phyloP scores from a whole-genome alignment of 2,113 vertebrate genomes.

The Halichoerus grypus region DNA sequence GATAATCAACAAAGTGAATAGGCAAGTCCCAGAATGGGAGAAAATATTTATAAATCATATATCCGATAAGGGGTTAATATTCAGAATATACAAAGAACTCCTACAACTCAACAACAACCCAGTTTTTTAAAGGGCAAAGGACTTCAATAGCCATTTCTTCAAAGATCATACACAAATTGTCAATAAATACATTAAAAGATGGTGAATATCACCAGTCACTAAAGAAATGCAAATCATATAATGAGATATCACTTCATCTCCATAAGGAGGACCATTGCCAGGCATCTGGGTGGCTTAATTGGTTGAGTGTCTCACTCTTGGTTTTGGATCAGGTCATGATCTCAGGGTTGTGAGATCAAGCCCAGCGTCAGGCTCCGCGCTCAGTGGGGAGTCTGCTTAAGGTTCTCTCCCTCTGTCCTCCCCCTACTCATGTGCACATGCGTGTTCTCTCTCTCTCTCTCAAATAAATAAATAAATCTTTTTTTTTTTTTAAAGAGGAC shows the following conservation, averaged over 20 bases:
- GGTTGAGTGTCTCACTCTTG: neutral
- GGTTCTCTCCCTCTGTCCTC: neutral
- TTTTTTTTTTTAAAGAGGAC: neutral
- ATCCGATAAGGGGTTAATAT: neutral
- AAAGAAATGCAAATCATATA: neutral
- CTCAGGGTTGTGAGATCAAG: neutral
- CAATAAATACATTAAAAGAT: neutral
- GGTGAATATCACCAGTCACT: neutral
- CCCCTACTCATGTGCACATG: neutral
- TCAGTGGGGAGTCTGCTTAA: neutral
- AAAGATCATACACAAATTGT: neutral
- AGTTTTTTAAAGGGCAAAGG: neutral
- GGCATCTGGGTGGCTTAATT: neutral
- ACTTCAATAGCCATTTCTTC: neutral
- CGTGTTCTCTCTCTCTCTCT: neutral
- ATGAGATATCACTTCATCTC: neutral
- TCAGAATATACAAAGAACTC: neutral
- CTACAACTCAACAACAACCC: neutral
- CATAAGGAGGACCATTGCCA: neutral
- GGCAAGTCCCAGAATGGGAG: neutral
- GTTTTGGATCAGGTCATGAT: neutral
- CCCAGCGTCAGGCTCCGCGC: neutral
- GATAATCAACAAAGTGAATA: neutral
- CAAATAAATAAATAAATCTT: neutral
- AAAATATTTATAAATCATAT: neutral